A percentile compares a stretch with the other conserved stretches of the same genome.
Conservation (phyloP, 1,140 invertebrate genomes). For the Penaeus vannamei region DNA sequence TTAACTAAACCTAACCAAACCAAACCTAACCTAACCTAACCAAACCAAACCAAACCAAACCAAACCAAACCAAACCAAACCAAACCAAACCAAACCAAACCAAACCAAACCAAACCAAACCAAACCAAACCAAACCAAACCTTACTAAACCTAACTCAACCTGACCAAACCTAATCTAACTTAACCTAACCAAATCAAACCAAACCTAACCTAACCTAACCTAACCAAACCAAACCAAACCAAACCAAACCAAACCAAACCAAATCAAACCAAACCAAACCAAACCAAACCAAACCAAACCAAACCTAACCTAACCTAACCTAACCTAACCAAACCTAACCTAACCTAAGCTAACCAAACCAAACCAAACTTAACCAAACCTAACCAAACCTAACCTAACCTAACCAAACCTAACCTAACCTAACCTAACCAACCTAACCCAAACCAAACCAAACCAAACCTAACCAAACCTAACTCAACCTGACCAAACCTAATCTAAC, state of each 20-base stretch:
- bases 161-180: neutral
- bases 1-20: too few relatives aligned
- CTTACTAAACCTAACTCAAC: neutral
- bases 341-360: slow-evolving; percentile 17
- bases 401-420: too few relatives aligned
- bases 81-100: too few relatives aligned
- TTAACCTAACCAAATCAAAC: slow-evolving; percentile 7
- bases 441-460: too few relatives aligned
- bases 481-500: too few relatives aligned
- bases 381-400: too few relatives aligned
- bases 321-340: slow-evolving; percentile 12
- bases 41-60: too few relatives aligned
- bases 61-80: too few relatives aligned
- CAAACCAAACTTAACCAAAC: neutral
- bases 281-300: slow-evolving; percentile 5
- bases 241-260: neutral
- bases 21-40: too few relatives aligned
- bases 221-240: neutral
- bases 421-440: too few relatives aligned
- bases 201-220: slow-evolving; percentile 8
- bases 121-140: neutral
- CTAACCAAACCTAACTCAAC: too few relatives aligned
- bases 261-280: neutral
- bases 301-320: neutral
- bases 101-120: too few relatives aligned